These are phyloP conservation scores for Procambarus virginalis DNA, from an alignment of 1,140 invertebrate genomes.

Conservation along the genomic window DNA sequence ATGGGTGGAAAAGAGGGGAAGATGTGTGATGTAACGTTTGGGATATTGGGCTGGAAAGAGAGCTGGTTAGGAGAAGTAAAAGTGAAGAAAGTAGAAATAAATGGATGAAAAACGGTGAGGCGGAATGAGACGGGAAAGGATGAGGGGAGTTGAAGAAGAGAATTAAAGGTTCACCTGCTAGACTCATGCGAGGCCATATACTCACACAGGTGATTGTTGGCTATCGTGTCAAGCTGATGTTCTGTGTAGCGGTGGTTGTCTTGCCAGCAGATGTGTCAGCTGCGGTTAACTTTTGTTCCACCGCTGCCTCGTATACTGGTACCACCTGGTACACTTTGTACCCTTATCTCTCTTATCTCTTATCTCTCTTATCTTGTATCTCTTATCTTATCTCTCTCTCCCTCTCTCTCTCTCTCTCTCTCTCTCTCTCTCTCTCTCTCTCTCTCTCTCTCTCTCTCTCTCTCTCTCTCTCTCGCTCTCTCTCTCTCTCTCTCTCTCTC, in stretches of 20 bases:
- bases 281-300: too few relatives aligned
- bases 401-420: slow-evolving; percentile 18
- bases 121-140: neutral
- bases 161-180: neutral
- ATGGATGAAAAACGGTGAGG: too few relatives aligned
- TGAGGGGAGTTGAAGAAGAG: neutral
- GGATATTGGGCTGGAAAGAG: too few relatives aligned
- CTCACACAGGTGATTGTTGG: slow-evolving; percentile 10
- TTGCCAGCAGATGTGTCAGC: too few relatives aligned
- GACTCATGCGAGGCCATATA: slow-evolving; percentile 24
- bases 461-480: neutral
- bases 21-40: too few relatives aligned
- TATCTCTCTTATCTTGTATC: too few relatives aligned
- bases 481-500: neutral
- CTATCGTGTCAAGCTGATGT: neutral
- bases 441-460: neutral
- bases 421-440: neutral
- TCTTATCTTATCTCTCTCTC: too few relatives aligned
- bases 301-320: too few relatives aligned
- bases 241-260: neutral
- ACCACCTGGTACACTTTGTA: too few relatives aligned
- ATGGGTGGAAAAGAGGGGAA: neutral
- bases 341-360: neutral
- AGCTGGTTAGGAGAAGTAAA: too few relatives aligned
- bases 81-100: too few relatives aligned